Evolutionary conservation across 2,113 vertebrate species (phyloP), one percentile per base, ranked within the genome.

Genomic region (Recurvirostra avosetta): DNA sequence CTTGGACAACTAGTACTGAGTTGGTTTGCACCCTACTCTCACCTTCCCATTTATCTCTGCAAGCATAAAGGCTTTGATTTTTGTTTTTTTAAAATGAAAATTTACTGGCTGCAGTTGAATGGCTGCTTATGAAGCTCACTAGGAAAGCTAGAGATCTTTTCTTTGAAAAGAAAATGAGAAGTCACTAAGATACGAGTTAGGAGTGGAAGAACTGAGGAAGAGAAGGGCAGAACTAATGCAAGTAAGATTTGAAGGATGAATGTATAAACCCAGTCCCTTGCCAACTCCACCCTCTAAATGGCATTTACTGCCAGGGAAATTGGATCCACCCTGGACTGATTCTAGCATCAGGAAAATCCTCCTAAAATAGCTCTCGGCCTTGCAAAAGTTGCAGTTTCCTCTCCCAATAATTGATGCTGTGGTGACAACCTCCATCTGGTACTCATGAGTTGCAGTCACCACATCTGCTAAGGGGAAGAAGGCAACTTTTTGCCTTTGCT

Each of bases 341-440:
- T 65, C 45, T 83, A 56, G 53, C 9, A 1, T 91, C 68, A 63
- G 53, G 79, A 91, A 93, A 86, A 88, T 74, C 68, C 41, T 96
- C 75, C 75, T 80, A 80, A 90, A 95, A 92, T 67, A 84, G n/a
- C 83, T 86, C 40, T 49, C 41, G 52, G 65, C 41, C 56, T 84
- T 82, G 32, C 76, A 94, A 66, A 96, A 86, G 40, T 92, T 86
- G 52, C 67, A 61, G 47, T 88, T 96, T 93, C 68, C 83, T 94
- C n/a, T 90, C 56, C 56, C 68, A 61, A 1, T 94, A 87, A 65
- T 74, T 93, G 90, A 86, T 84, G 72, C 19, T 75, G 40, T 94
- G 80, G 34, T 93, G 61, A 72, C 80, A 91, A 23, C 32, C 83
- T 91, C 66, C 92, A 73, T 75, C 87, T 93, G 70, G 67, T 86